A percentile compares a stretch with the other conserved stretches of the same genome.
Evolutionary conservation across 2,797 vertebrate species (phyloP).

Genomic region (Coregonus ussuriensis): DNA sequence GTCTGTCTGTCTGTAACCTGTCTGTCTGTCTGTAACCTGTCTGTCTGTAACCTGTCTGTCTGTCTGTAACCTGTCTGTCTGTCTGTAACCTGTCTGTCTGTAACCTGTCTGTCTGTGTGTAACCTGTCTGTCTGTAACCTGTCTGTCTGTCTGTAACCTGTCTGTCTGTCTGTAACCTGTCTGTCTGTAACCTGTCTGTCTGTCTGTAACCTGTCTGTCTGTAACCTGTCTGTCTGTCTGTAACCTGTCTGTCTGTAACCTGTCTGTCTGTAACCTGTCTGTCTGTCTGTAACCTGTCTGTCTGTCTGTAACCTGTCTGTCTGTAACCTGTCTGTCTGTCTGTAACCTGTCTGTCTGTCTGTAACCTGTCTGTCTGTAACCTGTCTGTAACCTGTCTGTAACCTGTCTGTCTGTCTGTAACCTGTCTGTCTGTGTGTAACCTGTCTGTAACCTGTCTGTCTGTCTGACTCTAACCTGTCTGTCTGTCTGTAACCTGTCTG

Average conservation of each 20-base stretch:
- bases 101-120: not conserved
- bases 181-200: too few species aligned
- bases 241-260: constrained; percentile 16
- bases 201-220: not conserved
- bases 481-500: constrained; percentile 19
- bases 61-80: not conserved
- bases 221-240: not conserved
- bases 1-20: constrained; percentile 26
- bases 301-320: not conserved
- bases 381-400: not conserved
- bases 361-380: not conserved
- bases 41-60: not conserved
- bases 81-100: constrained; percentile 37
- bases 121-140: not conserved
- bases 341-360: constrained; percentile 41
- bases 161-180: constrained; percentile 26
- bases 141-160: not conserved
- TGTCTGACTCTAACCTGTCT: not conserved
- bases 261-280: constrained; percentile 10
- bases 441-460: not conserved
- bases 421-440: not conserved
- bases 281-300: not conserved
- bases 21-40: constrained; percentile 16
- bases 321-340: too few species aligned
- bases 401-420: constrained; percentile 23